Conservation (phyloP, 1,140 invertebrate genomes). For the Atta colombica region DNA sequence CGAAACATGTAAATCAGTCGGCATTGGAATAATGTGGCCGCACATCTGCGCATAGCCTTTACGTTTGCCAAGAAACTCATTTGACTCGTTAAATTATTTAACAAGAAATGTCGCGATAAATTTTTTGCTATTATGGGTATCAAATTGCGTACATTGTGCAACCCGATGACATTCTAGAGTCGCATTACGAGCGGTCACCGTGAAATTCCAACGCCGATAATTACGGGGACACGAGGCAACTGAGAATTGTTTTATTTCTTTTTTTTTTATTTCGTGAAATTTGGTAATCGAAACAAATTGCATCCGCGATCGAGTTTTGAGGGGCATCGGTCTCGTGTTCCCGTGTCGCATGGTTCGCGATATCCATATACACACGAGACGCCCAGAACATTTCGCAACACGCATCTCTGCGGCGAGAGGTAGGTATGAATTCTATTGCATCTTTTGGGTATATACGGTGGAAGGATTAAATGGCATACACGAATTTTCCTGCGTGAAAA, state of each 20-base stretch:
- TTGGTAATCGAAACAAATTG: slow-evolving; percentile 27
- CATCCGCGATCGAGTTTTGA: slow-evolving; percentile 28
- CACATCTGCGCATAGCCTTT: neutral
- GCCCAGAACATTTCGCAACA: neutral
- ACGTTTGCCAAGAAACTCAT: slow-evolving; percentile 22
- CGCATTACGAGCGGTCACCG: neutral
- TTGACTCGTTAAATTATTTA: slow-evolving; percentile 13
- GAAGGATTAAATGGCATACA: neutral
- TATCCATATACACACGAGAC: neutral
- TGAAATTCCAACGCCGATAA: slow-evolving; percentile 37
- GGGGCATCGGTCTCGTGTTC: slow-evolving; percentile 36
- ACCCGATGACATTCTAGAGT: neutral
- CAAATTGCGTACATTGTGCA: neutral
- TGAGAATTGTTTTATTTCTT: slow-evolving; percentile 9
- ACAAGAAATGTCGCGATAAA: neutral
- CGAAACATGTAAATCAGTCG: slow-evolving; percentile 47
- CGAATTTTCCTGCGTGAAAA: slow-evolving; percentile 34
- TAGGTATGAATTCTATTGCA: slow-evolving; percentile 54
- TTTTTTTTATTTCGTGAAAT: slow-evolving; percentile 7
- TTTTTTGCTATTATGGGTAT: neutral
- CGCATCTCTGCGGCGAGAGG: slow-evolving; percentile 16
- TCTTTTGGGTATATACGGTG: slow-evolving; percentile 5
- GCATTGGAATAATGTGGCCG: slow-evolving; percentile 8
- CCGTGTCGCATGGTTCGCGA: slow-evolving; percentile 39
- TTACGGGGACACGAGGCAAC: slow-evolving; percentile 8